Evolutionary conservation across 2,797 vertebrate species (phyloP).

Genomic region (Myotis vivesi): DNA sequence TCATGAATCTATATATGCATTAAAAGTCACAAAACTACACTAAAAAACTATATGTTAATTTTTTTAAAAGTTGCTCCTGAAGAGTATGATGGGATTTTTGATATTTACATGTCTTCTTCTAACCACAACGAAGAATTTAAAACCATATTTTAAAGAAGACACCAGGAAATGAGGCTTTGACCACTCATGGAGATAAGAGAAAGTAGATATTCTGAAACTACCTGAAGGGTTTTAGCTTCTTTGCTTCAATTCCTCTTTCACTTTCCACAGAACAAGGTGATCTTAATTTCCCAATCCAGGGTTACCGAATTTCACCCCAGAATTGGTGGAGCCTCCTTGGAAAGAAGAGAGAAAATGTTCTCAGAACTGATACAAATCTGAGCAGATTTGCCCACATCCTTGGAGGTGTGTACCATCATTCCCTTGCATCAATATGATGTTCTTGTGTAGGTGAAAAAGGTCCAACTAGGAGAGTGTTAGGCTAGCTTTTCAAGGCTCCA

Average conservation of each 20-base stretch:
- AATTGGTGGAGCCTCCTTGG: neutral
- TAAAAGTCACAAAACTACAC: neutral
- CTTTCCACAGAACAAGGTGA: slow-evolving; percentile 74
- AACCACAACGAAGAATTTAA: neutral
- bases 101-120: neutral
- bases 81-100: neutral
- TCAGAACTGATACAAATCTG: neutral
- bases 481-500: neutral
- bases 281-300: slow-evolving; percentile 69
- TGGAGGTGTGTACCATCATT: neutral
- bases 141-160: neutral
- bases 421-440: too few species aligned
- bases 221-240: neutral
- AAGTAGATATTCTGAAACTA: neutral
- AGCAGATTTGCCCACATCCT: neutral
- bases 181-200: neutral
- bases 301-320: slow-evolving; percentile 33
- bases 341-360: slow-evolving; percentile 31
- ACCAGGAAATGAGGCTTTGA: neutral
- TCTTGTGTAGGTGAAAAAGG: neutral
- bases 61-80: neutral
- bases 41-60: neutral
- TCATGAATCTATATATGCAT: neutral
- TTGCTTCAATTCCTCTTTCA: slow-evolving; percentile 71
- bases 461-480: neutral